Conservation (phyloP, 2,113 vertebrate genomes). For the Prochilodus magdalenae region DNA sequence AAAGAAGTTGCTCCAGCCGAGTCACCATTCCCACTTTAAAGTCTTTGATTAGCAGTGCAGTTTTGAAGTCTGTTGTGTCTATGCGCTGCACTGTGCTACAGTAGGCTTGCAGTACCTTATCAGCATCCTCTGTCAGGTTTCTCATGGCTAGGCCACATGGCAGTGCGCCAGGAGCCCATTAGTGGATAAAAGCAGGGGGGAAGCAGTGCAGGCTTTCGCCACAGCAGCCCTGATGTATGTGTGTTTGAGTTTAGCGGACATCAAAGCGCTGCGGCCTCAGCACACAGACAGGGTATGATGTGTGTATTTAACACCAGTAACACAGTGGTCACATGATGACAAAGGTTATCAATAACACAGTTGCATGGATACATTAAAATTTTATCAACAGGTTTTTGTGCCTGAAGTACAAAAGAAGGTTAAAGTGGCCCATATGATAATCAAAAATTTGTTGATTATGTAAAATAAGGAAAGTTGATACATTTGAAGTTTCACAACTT, state of each 20-base stretch:
- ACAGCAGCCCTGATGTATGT: conserved; percentile 36
- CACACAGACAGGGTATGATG: background rate
- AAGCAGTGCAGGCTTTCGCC: conserved; percentile 35
- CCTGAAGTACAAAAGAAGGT: too few species aligned
- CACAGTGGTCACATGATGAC: conserved; percentile 5
- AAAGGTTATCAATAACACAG: too few species aligned
- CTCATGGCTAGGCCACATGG: conserved; percentile 15
- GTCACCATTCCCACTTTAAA: background rate
- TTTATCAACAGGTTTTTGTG: too few species aligned
- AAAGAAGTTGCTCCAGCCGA: background rate
- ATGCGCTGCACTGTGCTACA: conserved; percentile 3
- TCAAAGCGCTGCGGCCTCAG: conserved; percentile 14
- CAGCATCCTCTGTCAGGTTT: conserved; percentile 16
- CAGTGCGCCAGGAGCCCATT: conserved; percentile 41
- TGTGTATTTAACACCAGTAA: conserved; percentile 28
- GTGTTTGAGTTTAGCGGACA: conserved; percentile 43
- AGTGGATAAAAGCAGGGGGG: conserved; percentile 44
- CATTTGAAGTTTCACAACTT: too few species aligned
- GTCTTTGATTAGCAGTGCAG: conserved; percentile 19
- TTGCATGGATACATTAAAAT: too few species aligned
- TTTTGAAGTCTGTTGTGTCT: conserved; percentile 32
- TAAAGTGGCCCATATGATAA: too few species aligned
- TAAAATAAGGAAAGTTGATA: too few species aligned
- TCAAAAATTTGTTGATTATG: too few species aligned
- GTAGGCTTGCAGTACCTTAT: conserved; percentile 39